Conservation (phyloP, 2,797 vertebrate species). For the Pristis pectinata region DNA sequence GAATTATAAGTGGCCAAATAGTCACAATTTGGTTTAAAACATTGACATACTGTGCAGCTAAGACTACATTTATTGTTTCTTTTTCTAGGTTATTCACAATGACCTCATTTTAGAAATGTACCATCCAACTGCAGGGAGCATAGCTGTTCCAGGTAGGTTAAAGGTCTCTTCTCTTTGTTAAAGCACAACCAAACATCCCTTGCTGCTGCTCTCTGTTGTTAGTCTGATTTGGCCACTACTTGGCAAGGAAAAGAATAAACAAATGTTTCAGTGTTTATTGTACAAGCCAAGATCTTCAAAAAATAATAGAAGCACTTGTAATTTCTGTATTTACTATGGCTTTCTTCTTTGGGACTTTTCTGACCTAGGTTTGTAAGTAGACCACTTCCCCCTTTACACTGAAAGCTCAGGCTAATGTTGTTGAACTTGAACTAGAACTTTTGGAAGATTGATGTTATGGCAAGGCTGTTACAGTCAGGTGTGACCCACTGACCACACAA, state of each 20-base stretch:
- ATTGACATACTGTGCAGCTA: background rate
- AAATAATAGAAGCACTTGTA: background rate
- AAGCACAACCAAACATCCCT: background rate
- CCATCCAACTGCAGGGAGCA: conserved; percentile 67
- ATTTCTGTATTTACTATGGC: background rate
- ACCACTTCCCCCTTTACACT: background rate
- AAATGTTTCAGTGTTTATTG: background rate
- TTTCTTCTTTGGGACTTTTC: background rate
- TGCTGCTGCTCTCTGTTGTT: background rate
- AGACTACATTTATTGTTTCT: background rate
- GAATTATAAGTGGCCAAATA: background rate
- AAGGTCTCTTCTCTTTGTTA: conserved; percentile 39
- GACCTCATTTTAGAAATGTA: conserved; percentile 70
- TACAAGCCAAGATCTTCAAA: background rate
- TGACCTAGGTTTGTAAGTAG: background rate
- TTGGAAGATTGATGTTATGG: background rate
- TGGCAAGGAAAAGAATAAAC: background rate
- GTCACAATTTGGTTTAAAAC: background rate
- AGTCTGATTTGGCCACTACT: background rate
- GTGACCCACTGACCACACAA: background rate
- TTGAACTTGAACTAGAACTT: background rate
- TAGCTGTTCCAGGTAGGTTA: conserved; percentile 70
- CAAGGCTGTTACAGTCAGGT: background rate
- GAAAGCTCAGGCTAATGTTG: background rate
- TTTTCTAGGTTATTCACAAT: conserved; percentile 69